Conservation (phyloP, 2,797 vertebrate genomes). For the Lateolabrax maculatus region DNA sequence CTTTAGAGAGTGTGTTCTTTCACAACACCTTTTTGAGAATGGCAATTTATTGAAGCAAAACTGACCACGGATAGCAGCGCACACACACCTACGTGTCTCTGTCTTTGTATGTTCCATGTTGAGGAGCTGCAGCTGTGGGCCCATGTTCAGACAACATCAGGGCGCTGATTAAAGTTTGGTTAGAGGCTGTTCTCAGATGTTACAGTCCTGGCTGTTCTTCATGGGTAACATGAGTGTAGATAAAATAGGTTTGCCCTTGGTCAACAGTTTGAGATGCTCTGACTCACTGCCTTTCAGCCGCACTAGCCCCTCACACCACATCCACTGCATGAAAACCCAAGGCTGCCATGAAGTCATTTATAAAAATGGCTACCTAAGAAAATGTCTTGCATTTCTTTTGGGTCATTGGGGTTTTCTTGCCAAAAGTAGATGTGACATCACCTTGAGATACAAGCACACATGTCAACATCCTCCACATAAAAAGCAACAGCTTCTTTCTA, state of each 20-base stretch:
- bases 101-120: conserved; percentile 8
- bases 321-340: neutral
- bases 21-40: no score
- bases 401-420: neutral
- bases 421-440: neutral
- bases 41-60: conserved; percentile 18
- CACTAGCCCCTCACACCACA: neutral
- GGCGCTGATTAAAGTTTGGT: conserved; percentile 15
- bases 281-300: conserved; percentile 10
- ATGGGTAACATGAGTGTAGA: conserved; percentile 10
- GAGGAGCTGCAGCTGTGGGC: conserved; percentile 5
- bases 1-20: neutral
- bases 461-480: neutral
- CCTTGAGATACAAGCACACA: neutral
- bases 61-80: conserved; percentile 9
- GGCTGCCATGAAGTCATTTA: neutral
- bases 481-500: neutral
- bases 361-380: neutral
- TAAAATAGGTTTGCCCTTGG: conserved; percentile 6
- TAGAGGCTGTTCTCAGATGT: conserved; percentile 15
- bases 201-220: conserved; percentile 16
- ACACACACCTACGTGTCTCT: neutral
- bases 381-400: neutral
- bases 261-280: conserved; percentile 13
- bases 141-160: conserved; percentile 6